Conservation (phyloP, 23 tunicate species). For the Diplosoma virens region DNA sequence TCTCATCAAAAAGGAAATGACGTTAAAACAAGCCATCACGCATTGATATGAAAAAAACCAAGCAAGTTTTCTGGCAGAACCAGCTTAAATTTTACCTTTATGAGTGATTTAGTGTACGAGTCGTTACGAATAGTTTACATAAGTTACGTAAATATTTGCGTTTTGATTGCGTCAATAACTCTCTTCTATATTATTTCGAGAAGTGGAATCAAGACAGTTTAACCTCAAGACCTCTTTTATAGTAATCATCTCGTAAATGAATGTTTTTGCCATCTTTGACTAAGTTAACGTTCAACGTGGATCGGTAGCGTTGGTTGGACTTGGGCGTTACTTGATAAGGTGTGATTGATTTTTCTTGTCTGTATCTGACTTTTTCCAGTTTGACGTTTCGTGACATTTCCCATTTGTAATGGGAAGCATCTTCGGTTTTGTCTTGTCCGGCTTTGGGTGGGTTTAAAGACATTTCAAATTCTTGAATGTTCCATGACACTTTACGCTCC, state of each 20-base stretch:
- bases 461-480: slow-evolving; percentile 40
- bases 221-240: slow-evolving; percentile 38
- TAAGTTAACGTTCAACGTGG: slow-evolving; percentile 30
- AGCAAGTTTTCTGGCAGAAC: too few species aligned
- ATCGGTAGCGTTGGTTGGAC: slow-evolving; percentile 12
- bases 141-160: too few species aligned
- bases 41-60: too few species aligned
- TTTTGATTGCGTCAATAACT: too few species aligned
- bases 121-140: too few species aligned
- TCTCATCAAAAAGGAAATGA: too few species aligned
- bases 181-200: too few species aligned
- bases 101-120: too few species aligned
- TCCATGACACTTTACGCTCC: slow-evolving; percentile 1
- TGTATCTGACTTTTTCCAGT: slow-evolving; percentile 25
- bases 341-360: slow-evolving; percentile 37
- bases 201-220: too few species aligned
- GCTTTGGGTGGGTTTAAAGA: slow-evolving; percentile 31
- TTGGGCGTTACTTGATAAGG: slow-evolving; percentile 27
- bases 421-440: slow-evolving; percentile 20
- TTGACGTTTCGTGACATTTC: slow-evolving; percentile 19
- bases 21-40: too few species aligned
- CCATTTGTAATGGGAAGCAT: slow-evolving; percentile 31
- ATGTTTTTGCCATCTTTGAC: slow-evolving; percentile 5
- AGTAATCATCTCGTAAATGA: not conserved
- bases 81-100: too few species aligned